phyloP scores from a whole-genome alignment of 2,888 invertebrate genomes.

The Hypselothyrea guttata region DNA sequence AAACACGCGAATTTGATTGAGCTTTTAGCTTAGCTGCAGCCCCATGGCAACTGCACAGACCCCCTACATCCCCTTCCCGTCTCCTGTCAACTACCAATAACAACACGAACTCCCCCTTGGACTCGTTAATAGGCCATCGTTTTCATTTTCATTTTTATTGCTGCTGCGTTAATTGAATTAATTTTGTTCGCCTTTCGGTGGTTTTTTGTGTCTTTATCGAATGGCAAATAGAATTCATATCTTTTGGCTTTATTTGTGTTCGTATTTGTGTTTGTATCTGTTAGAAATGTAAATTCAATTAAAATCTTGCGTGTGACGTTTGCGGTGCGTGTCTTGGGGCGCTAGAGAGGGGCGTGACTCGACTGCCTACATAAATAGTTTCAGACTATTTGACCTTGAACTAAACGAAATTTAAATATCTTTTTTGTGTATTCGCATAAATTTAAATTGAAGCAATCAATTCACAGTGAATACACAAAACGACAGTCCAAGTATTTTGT shows the following conservation, averaged over 20 bases:
- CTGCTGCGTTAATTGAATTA: conserved; percentile 69
- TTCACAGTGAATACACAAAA: too few species aligned
- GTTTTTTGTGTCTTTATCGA: conserved; percentile 53
- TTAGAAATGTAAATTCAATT: conserved; percentile 70
- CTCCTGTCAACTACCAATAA: not conserved
- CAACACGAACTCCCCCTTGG: too few species aligned
- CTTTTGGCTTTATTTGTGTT: conserved; percentile 20
- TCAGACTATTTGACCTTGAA: conserved; percentile 55
- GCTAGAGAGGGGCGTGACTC: conserved; percentile 16
- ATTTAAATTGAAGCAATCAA: conserved; percentile 21
- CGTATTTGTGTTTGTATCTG: conserved; percentile 18
- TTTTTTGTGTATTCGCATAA: conserved; percentile 15
- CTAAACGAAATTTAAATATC: conserved; percentile 35
- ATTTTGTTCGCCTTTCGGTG: conserved; percentile 37
- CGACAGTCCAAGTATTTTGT: too few species aligned
- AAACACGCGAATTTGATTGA: conserved; percentile 67
- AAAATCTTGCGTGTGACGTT: conserved; percentile 72
- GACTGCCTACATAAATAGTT: conserved; percentile 46
- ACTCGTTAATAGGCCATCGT: conserved; percentile 42
- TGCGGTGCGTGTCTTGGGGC: conserved; percentile 30
- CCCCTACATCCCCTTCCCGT: not conserved
- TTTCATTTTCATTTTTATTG: conserved; percentile 60
- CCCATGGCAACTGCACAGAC: not conserved
- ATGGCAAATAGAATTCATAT: conserved; percentile 53
- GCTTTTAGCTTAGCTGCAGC: conserved; percentile 41